phyloP scores from a whole-genome alignment of 2,888 invertebrate genomes.

The Dione vanillae region DNA sequence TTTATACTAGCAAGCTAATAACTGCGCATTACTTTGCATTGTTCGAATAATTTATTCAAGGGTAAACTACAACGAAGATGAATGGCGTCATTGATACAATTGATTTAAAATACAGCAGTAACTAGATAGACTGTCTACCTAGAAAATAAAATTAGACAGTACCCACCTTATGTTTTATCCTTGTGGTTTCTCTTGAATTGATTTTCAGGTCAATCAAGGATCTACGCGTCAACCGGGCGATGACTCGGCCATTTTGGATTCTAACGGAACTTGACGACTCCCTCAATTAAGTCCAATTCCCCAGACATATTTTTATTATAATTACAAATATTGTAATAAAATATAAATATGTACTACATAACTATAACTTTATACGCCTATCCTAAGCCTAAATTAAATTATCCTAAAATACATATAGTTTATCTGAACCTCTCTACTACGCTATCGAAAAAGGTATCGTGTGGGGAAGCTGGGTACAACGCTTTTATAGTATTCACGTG shows the following conservation, averaged over 20 bases:
- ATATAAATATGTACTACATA: no score
- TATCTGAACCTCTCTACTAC: constrained; percentile 60
- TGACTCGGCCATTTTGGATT: constrained; percentile 68
- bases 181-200: constrained; percentile 36
- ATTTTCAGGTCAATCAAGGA: constrained; percentile 37
- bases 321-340: constrained; percentile 9
- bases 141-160: constrained; percentile 49
- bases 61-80: constrained; percentile 51
- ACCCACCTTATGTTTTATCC: constrained; percentile 61
- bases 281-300: constrained; percentile 37
- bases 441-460: constrained; percentile 60
- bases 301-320: constrained; percentile 27
- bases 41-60: constrained; percentile 42
- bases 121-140: background rate
- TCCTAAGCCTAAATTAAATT: constrained; percentile 34
- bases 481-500: constrained; percentile 58
- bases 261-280: constrained; percentile 57
- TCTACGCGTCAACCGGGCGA: constrained; percentile 64
- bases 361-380: constrained; percentile 19
- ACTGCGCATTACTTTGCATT: background rate
- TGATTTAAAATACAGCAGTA: background rate
- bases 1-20: no score
- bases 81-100: background rate
- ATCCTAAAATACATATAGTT: constrained; percentile 37
- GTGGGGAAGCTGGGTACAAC: constrained; percentile 43